Evolutionary conservation across 2,888 invertebrate genomes (phyloP), one percentile per base, ranked within the genome.

Genomic region (Xestia rhomboidea): DNA sequence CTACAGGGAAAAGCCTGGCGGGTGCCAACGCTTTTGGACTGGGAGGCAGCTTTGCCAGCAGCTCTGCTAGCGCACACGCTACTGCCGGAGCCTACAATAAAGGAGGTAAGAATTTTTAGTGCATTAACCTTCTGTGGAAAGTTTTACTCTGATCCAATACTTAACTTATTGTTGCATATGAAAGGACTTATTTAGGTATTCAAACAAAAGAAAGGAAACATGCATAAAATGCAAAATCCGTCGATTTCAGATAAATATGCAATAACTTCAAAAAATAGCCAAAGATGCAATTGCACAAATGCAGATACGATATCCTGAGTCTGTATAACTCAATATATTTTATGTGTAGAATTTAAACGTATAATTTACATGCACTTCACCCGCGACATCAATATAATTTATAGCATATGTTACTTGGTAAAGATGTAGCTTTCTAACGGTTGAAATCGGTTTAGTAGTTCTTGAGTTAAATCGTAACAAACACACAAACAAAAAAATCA

Each of bases 61-160:
- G 95, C 79, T 93, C 94, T 44, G 94, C 95, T n/a, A 90, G 91
- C 38, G 94, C 95, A 10, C 94, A 95, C 73, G 93, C 95, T 34
- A 91, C 93, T 38, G 88, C 95, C 57, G 95, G 95, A 82, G 92
- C 93, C 51, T 90, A 90, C 68, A 92, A 92, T 54, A 95, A 95
- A 94, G 95, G 94, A 93, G 94, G 95, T 95, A 80, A 90, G 89
- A 80, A 30, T 60, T 54, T 38, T 62, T 6, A 77, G 64, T 30
- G 5, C 11, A 3, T 76, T 57, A 15, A 11, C 1, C n/a, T 60
- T n/a, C 21, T 21, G n/a, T 46, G 15, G n/a, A 46, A 68, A 38
- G 44, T 27, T 34, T 46, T 34, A 51, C n/a, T 30, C 3, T 62
- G 15, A 41, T 51, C 1, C 38, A 24, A 27, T 51, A 11, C 15